Base-by-base conservation (phyloP, 2,113 vertebrate genomes). In the Odobenus rosmarus region DNA sequence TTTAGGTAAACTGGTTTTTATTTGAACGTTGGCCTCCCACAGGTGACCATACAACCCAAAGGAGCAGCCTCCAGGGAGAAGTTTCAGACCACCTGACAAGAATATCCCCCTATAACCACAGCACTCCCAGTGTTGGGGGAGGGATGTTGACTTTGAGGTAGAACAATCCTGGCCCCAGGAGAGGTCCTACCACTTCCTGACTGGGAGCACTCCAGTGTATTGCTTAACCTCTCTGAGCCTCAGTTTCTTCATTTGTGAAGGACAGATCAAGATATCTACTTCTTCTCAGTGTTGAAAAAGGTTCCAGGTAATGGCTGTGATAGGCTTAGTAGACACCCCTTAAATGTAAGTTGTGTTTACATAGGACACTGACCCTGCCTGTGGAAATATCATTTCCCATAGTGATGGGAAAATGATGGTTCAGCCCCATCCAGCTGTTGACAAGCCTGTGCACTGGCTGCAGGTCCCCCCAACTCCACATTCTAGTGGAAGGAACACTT, bases 361-460 rank as follows among this genome's bases (percentile, higher is more conserved):
- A 7, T 39, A 89, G 64, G 67, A 16, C 31, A n/a, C 9, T 28
- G 39, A 92, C 4, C 5, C 18, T 93, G 42, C 11, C 33, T 36
- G 24, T 53, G 31, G 21, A 83, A 71, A 59, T 72, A 23, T 12
- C 16, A 16, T 28, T 51, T 92, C 85, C 36, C 18, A 15, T n/a
- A 62, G 21, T 77, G n/a, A 76, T 49, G 33, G 39, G 46, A 64
- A 39, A 36, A 64, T 8, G 23, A 57, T 39, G 23, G 18, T 31
- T 72, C 46, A 84, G 13, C 1, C 74, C 26, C 31, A 57, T 13
- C 13, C 26, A 57, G 18, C 26, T 10, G 4, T 19, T 24, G 16
- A 51, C 31, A 62, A n/a, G 24, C 36, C 9, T 3, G 2, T 13
- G 16, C 0, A 3, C 19, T 7, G 3, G 13, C 15, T 64, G 26